Evolutionary conservation across 2,888 invertebrate genomes (phyloP).

Genomic region (Apeira syringaria): DNA sequence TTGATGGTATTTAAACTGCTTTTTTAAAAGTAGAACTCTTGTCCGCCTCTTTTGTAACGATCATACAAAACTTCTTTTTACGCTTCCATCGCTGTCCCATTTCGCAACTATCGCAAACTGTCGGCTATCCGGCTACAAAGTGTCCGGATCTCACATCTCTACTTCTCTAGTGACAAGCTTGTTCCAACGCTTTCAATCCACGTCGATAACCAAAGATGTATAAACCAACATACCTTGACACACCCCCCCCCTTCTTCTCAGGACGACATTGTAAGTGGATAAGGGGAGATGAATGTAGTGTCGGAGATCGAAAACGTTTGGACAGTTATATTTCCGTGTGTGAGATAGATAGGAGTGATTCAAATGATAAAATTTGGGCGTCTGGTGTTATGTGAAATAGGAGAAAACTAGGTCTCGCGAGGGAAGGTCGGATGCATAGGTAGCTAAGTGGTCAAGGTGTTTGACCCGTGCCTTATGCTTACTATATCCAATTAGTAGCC

Average conservation of each 20-base stretch:
- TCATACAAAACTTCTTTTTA: background rate
- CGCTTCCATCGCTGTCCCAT: background rate
- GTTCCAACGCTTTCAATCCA: conserved; percentile 43
- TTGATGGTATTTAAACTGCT: too few species aligned
- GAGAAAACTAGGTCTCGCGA: background rate
- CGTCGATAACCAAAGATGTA: conserved; percentile 55
- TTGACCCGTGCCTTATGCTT: too few species aligned
- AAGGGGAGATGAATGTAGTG: conserved; percentile 46
- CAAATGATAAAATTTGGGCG: conserved; percentile 2
- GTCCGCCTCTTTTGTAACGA: too few species aligned
- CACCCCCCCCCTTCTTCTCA: conserved; percentile 4
- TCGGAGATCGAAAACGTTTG: conserved; percentile 48
- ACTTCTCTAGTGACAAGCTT: conserved; percentile 17
- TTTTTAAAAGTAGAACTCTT: too few species aligned
- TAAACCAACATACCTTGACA: conserved; percentile 18
- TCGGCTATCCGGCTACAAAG: background rate
- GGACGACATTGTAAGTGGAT: conserved; percentile 12
- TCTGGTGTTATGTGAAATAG: background rate
- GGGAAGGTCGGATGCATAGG: background rate
- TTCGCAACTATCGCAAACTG: background rate
- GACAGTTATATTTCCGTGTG: conserved; percentile 56
- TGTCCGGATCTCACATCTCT: background rate
- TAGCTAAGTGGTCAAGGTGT: too few species aligned
- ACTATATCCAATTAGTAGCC: too few species aligned
- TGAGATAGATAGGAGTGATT: conserved; percentile 7